Evolutionary conservation across 2,113 vertebrate species (phyloP).

Genomic region (Micronisus gabar): DNA sequence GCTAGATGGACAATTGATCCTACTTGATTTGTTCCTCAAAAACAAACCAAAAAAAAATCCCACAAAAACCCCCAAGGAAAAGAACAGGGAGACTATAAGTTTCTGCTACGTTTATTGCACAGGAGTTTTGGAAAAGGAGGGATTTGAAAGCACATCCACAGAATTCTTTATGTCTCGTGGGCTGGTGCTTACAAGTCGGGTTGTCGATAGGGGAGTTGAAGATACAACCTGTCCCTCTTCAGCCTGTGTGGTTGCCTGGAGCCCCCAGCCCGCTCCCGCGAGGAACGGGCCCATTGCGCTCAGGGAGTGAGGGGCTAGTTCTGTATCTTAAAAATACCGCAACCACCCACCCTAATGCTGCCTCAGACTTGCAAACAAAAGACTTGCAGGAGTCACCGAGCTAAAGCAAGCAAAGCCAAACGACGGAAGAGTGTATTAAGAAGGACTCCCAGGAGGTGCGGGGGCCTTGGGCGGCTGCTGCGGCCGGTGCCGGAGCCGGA

Average conservation of each 20-base stretch:
- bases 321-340: neutral
- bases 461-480: neutral
- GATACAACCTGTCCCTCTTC: neutral
- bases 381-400: neutral
- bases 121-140: neutral
- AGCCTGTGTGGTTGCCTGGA: neutral
- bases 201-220: neutral
- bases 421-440: too few species aligned
- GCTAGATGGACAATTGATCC: neutral
- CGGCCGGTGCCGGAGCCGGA: too few species aligned
- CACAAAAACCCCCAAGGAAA: neutral
- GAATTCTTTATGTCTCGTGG: neutral
- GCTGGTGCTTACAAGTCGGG: neutral
- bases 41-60: neutral
- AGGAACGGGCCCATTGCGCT: accelerated
- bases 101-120: neutral
- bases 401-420: neutral
- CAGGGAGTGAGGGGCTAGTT: neutral
- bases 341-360: neutral
- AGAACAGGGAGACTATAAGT: neutral
- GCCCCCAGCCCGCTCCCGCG: accelerated
- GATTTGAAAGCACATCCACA: neutral
- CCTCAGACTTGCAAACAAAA: neutral
- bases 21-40: neutral
- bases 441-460: neutral